These are phyloP conservation scores for Lutraria rhynchaena DNA, from an alignment of 1,140 invertebrate genomes.

Conservation along the genomic window DNA sequence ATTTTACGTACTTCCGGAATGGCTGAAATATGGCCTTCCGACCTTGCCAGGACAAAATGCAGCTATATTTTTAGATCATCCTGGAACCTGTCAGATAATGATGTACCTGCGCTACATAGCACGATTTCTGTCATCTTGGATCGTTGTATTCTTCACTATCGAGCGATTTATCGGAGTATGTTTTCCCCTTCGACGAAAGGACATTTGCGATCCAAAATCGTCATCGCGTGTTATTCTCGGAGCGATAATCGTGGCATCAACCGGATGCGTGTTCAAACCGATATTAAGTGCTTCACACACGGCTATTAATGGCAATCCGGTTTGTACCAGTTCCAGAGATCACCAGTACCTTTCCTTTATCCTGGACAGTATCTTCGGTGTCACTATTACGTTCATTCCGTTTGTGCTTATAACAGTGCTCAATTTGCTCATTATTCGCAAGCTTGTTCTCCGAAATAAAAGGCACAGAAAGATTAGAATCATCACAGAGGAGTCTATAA, in stretches of 20 bases:
- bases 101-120: conserved; percentile 71
- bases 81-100: conserved; percentile 70
- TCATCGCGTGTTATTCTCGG: conserved; percentile 56
- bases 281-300: conserved; percentile 56
- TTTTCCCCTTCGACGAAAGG: conserved; percentile 83
- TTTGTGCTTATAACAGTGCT: conserved; percentile 73
- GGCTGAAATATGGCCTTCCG: conserved; percentile 66
- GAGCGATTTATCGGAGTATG: conserved; percentile 88
- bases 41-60: conserved; percentile 45
- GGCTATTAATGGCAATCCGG: conserved; percentile 27
- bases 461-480: conserved; percentile 56
- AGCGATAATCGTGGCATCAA: conserved; percentile 50
- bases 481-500: conserved; percentile 67
- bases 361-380: conserved; percentile 73
- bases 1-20: conserved; percentile 75
- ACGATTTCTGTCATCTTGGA: conserved; percentile 74
- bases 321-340: conserved; percentile 65
- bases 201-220: conserved; percentile 55
- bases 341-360: conserved; percentile 69
- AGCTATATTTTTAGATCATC: conserved; percentile 58
- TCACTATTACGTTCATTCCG: conserved; percentile 75
- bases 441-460: conserved; percentile 62
- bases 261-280: conserved; percentile 62
- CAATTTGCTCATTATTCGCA: conserved; percentile 73
- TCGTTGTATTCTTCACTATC: conserved; percentile 73